Percentiles rank a stretch among this genome's conserved stretches.
These are phyloP conservation scores for Stenchaetothrips biformis DNA, from an alignment of 2,888 invertebrate genomes.

Conservation along the genomic window DNA sequence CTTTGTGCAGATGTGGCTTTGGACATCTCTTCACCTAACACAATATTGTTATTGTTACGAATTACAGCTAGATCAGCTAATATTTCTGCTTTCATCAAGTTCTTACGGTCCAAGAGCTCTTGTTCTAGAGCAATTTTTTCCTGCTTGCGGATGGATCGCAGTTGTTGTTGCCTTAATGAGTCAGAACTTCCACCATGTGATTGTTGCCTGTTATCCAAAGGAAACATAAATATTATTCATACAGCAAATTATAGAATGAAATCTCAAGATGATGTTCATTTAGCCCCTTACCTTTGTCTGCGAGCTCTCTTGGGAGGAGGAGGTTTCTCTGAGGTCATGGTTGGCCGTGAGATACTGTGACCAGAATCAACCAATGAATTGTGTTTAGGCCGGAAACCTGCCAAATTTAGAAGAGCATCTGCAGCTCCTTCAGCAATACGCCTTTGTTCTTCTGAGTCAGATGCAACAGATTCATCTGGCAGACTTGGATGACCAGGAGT, in stretches of 20 bases:
- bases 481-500: slow-evolving; percentile 29
- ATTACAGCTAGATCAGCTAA: neutral
- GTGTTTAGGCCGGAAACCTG: slow-evolving; percentile 52
- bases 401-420: slow-evolving; percentile 70
- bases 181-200: neutral
- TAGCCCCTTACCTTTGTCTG: neutral
- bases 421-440: slow-evolving; percentile 75
- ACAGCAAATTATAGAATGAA: neutral
- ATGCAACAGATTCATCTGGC: slow-evolving; percentile 41
- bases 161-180: neutral
- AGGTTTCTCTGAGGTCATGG: neutral
- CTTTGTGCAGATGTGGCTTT: neutral
- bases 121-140: neutral
- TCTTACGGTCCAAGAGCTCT: neutral
- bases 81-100: slow-evolving; percentile 10
- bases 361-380: neutral
- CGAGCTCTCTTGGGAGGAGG: neutral
- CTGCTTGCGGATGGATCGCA: neutral
- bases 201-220: neutral
- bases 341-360: neutral
- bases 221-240: neutral
- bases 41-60: slow-evolving; percentile 9
- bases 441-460: slow-evolving; percentile 61
- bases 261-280: neutral
- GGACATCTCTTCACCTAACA: neutral